Base-by-base conservation (phyloP, 2,797 vertebrate species). In the Pangasius macronema region DNA sequence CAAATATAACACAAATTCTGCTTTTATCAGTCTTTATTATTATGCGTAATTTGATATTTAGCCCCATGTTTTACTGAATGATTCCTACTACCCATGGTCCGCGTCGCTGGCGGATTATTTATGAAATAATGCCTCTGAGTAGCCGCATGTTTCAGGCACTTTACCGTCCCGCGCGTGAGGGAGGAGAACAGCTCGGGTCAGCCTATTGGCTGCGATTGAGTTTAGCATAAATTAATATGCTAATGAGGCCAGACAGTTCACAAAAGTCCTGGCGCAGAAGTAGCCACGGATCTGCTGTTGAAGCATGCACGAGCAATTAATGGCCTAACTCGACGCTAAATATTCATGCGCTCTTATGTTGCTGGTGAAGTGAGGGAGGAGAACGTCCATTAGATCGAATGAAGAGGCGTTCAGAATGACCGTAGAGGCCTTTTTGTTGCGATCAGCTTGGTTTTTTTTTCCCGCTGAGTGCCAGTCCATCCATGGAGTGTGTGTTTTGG, bases 301-400 rank as follows among this genome's bases (percentile, higher is more conserved):
- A 94, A 94, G 94, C 92, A 75, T 91, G 93, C 94, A 93, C 83
- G 20, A 92, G 92, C 95, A 95, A 96, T 96, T 96, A 96, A 95
- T 95, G 95, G 95, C 95, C 95, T 94, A 95, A 94, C 94, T 94
- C 92, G 89, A 92, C 94, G 90, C 93, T 96, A 96, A 96, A 96
- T 96, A 96, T 96, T 96, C 95, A 96, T 95, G 94, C 90, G 87
- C 88, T 93, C 93, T 94, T 91, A 86, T 94, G 90, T 92, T 95
- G 94, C 94, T 93, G 81, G 93, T 94, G 94, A 94, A 94, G 94
- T 94, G 95, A 95, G 93, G 92, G 88, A 92, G 94, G 91, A 94
- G 95, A 92, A 90, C 83, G 93, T 95, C 95, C 95, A 96, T 96
- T 96, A 96, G 95, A 94, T 92, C 90, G 87, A 92, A 90, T 96